Evolutionary conservation across 1,140 invertebrate genomes (phyloP).

Genomic region (Tetramorium alpestre): DNA sequence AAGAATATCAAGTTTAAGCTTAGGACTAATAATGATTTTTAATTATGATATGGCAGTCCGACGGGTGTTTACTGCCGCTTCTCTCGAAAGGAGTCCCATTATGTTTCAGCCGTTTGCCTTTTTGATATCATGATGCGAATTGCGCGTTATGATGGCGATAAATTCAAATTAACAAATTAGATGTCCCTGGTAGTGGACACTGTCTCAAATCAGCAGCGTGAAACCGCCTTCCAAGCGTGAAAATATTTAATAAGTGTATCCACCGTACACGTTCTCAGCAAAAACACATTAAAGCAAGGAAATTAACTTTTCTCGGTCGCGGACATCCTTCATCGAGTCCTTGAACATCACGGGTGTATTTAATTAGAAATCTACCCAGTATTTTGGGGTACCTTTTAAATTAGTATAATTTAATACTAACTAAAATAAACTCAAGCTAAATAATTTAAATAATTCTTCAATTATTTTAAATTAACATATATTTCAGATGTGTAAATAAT

Average conservation of each 20-base stretch:
- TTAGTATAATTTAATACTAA: conserved; percentile 1
- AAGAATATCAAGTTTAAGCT: not conserved
- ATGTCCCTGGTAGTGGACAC: conserved; percentile 8
- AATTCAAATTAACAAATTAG: conserved; percentile 50
- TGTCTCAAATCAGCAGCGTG: not conserved
- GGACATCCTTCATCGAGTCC: not conserved
- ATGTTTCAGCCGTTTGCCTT: not conserved
- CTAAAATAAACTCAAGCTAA: not conserved
- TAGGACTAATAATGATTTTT: not conserved
- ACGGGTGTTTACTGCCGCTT: not conserved
- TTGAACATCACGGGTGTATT: not conserved
- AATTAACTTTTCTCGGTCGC: conserved; percentile 29
- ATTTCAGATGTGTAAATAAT: not conserved
- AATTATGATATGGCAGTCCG: not conserved
- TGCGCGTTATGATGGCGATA: not conserved
- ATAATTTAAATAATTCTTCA: not conserved
- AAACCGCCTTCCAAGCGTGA: not conserved
- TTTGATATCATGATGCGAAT: not conserved
- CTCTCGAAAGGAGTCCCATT: conserved; percentile 4
- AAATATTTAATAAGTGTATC: conserved; percentile 26
- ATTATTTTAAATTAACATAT: not conserved
- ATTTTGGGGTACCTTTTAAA: not conserved
- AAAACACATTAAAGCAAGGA: conserved; percentile 10
- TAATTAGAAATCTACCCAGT: not conserved
- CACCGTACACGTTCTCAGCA: not conserved